Base-by-base conservation (phyloP, 1,140 invertebrate species). In the Caenorhabditis briggsae region DNA sequence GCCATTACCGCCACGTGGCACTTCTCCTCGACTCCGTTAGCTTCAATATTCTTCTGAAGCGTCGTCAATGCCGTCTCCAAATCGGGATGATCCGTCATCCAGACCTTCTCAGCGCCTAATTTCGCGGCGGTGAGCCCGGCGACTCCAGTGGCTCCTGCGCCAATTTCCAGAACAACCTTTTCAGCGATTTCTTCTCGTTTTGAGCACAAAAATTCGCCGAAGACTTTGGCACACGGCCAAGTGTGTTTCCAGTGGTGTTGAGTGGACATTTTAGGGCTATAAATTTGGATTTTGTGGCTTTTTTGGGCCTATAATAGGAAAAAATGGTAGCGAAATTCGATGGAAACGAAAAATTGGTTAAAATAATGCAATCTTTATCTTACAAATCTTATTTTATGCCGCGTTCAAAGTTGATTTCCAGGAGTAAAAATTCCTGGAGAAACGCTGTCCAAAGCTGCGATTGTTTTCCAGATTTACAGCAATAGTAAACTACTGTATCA, bases 61-160 rank as follows among this genome's bases (percentile, higher is more conserved):
- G 50, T 53, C 16, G 11, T 56, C 88, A 78, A n/a, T 2, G 16
- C 41, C 46, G 16, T 14, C 25, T 50, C 82, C 2, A 55, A 41
- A 12, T 53, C 55, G 25, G 78, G 43, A 82, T 82, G 58, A 20
- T 82, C 87, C 7, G 88, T 89, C 43, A 85, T 46, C 59, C 33
- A 82, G 12, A 89, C 87, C n/a, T 43, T 50, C 12, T 64, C 16
- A 6, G 88, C 88, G 1, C 88, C 88, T 11, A 87, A 33, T 16
- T 87, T 85, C 41, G 84, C 59, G 1, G 84, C 53, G 3, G 83
- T 55, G 8, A 89, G 23, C 11, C 84, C 70, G n/a, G 14, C 20
- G 11, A 89, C 82, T 7, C 88, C 87, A 6, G 86, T 85, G 55
- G 46, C 86, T 0, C 89, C 89, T 0, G 89, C 86, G 8, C 89